Evolutionary conservation across 2,888 invertebrate species (phyloP).

Genomic region (Gymnoscelis rufifasciata): DNA sequence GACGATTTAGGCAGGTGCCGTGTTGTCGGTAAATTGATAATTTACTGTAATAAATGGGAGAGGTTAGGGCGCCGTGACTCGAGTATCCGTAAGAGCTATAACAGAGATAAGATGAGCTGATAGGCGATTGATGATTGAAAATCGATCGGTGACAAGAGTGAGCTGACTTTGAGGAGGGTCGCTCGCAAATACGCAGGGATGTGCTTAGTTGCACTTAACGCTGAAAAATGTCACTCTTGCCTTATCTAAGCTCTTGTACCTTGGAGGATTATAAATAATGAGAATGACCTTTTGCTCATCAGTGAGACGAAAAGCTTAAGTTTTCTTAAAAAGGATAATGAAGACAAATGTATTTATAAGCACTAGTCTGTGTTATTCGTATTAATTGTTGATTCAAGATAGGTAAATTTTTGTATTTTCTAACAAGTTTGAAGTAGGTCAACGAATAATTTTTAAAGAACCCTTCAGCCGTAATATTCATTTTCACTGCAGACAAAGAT

Average conservation of each 20-base stretch:
- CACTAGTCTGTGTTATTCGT: too few relatives aligned
- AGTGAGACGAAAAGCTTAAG: too few relatives aligned
- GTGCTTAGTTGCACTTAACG: neutral
- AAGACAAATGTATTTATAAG: too few relatives aligned
- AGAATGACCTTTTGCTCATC: too few relatives aligned
- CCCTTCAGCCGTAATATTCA: too few relatives aligned
- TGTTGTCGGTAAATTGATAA: slow-evolving; percentile 49
- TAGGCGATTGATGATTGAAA: slow-evolving; percentile 19
- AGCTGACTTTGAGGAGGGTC: slow-evolving; percentile 3
- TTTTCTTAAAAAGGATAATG: too few relatives aligned
- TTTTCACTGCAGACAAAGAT: too few relatives aligned
- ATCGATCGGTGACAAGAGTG: slow-evolving; percentile 9
- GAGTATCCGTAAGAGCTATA: slow-evolving; percentile 15
- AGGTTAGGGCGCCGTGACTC: slow-evolving; percentile 17
- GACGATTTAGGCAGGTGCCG: slow-evolving; percentile 56
- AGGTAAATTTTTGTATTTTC: too few relatives aligned
- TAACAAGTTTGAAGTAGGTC: too few relatives aligned
- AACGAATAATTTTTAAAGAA: too few relatives aligned
- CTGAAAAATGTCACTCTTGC: neutral
- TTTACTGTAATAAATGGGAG: slow-evolving; percentile 36
- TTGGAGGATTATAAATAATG: too few relatives aligned
- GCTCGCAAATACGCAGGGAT: neutral
- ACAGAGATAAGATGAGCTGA: slow-evolving; percentile 18
- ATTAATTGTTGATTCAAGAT: too few relatives aligned
- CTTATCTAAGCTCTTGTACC: neutral